These are phyloP conservation scores for Athalia circularis DNA, from an alignment of 2,888 invertebrate genomes.

Conservation along the genomic window DNA sequence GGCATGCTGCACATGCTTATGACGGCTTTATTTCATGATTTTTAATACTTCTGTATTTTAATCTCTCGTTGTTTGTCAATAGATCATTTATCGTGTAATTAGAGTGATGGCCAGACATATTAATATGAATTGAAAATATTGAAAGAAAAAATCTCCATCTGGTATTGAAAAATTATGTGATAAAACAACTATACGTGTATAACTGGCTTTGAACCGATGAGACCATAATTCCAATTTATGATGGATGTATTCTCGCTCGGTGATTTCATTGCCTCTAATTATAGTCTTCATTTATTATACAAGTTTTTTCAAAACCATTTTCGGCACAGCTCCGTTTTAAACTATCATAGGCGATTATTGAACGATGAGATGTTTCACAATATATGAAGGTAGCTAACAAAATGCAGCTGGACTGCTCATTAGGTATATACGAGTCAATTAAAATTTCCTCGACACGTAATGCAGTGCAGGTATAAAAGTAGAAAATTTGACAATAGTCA, in stretches of 20 bases:
- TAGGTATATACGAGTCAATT: constrained; percentile 29
- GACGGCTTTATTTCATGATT: constrained; percentile 26
- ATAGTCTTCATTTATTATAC: no score
- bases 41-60: constrained; percentile 6
- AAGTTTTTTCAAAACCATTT: neutral
- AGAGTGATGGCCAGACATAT: neutral
- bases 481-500: constrained; percentile 64
- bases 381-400: constrained; percentile 3
- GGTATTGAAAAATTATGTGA: neutral
- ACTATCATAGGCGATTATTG: neutral
- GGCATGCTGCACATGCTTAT: neutral
- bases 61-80: constrained; percentile 39
- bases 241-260: neutral
- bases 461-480: constrained; percentile 60
- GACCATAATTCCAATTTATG: neutral
- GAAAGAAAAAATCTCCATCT: neutral
- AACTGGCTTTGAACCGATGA: no score
- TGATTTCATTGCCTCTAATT: neutral
- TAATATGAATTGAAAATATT: neutral
- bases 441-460: constrained; percentile 26
- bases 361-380: constrained; percentile 28
- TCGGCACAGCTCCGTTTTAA: constrained; percentile 26
- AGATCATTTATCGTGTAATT: neutral
- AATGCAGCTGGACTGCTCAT: constrained; percentile 19
- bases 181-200: neutral